Base-by-base conservation (phyloP, 2,888 invertebrate genomes). In the Phortica magna region DNA sequence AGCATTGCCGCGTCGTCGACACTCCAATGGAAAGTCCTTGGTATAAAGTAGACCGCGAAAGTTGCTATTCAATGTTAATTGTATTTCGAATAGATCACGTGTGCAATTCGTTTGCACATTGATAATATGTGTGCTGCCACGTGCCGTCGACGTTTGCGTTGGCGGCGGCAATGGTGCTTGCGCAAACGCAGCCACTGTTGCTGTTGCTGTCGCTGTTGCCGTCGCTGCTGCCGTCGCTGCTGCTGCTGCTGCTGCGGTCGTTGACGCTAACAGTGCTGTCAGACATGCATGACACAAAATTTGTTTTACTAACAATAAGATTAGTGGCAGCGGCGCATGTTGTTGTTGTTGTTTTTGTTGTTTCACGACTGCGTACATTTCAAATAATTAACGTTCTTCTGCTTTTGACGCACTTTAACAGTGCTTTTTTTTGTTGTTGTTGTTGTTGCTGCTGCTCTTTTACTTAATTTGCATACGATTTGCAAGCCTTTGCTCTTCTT, bases 31-130 rank as follows among this genome's bases (percentile, higher is more conserved):
- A 90, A 96, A 96, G 83, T 96, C 96, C 91, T 95, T 95, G 79
- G 96, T 95, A 87, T 96, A 96, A 48, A 96, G 92, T 7, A 95
- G 90, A 7, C 96, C 96, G 83, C 94, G 95, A 91, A 96, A 96
- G 0, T 82, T 84, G 17, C 89, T 89, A 77, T 85, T 91, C 93
- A 95, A 93, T 70, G 93, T 92, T 14, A 96, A 88, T 75, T 94
- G 93, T 78, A 95, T 93, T 77, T 94, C 94, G 85, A 96, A 92
- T 75, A 93, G 92, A 75, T 93, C 93, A 76, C 94, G 93, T 82
- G 95, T 94, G 89, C 96, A 96, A 65, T 93, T 92, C 73, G 94
- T 93, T 79, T 93, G 93, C 12, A 95, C 92, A 78, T 93, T 93
- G 80, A 93, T 88, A 80, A 95, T 94, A 74, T 82, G 82, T 83